These are phyloP conservation scores for Nomada flava DNA, from an alignment of 2,888 invertebrate species.

Conservation along the genomic window DNA sequence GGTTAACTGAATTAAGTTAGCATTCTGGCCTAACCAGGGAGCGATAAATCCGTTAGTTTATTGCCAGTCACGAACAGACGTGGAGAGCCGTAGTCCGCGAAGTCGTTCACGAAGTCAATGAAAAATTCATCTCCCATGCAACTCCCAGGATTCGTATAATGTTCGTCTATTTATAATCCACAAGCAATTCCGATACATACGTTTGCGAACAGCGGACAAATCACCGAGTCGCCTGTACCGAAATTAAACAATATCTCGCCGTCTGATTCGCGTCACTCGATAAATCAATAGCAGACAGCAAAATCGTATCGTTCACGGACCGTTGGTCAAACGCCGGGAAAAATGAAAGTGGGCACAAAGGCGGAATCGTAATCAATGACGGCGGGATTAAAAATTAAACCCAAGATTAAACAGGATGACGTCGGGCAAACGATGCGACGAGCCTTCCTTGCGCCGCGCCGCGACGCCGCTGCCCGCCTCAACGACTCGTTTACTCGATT, in stretches of 20 bases:
- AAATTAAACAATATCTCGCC: conserved; percentile 16
- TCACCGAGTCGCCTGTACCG: not conserved
- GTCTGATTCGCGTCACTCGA: conserved; percentile 12
- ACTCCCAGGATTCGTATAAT: not conserved
- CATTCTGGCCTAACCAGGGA: too few relatives aligned
- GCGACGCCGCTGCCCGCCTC: conserved; percentile 62
- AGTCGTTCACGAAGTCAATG: too few relatives aligned
- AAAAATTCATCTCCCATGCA: not conserved
- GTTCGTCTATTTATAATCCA: not conserved
- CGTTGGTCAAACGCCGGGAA: conserved; percentile 6
- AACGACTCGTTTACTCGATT: conserved; percentile 79
- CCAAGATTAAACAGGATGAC: conserved; percentile 36
- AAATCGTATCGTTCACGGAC: conserved; percentile 22
- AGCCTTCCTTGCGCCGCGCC: conserved; percentile 19
- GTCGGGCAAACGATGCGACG: conserved; percentile 3
- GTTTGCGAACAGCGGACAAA: conserved; percentile 4
- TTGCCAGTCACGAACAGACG: too few relatives aligned
- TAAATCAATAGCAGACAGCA: conserved; percentile 28
- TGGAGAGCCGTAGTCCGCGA: too few relatives aligned
- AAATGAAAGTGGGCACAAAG: not conserved
- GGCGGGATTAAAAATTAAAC: conserved; percentile 31
- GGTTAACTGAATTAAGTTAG: too few relatives aligned
- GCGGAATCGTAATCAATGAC: not conserved
- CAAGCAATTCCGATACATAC: not conserved
- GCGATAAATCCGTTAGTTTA: too few relatives aligned